These are phyloP conservation scores for Acanthopagrus latus DNA, from an alignment of 2,797 vertebrate species.

Conservation along the genomic window DNA sequence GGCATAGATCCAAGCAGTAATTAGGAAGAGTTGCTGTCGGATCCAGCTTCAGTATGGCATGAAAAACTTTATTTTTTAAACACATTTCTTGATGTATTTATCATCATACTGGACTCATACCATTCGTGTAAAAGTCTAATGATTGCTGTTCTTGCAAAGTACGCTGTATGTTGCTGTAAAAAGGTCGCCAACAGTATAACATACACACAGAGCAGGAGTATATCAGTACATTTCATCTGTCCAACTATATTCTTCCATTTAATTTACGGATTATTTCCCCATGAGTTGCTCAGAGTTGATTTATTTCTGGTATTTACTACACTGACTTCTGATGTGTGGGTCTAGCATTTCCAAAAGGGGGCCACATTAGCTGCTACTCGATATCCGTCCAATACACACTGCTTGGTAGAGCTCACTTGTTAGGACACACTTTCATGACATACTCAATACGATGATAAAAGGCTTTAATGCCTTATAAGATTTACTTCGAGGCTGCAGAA, in stretches of 20 bases:
- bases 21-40: neutral
- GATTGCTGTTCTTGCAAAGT: neutral
- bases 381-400: slow-evolving; percentile 51
- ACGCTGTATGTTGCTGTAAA: neutral
- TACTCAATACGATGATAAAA: slow-evolving; percentile 63
- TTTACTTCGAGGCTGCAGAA: slow-evolving; percentile 30
- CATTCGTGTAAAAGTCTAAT: neutral
- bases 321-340: slow-evolving; percentile 10
- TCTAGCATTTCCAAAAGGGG: slow-evolving; percentile 34
- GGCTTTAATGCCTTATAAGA: slow-evolving; percentile 43
- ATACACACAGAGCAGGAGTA: neutral
- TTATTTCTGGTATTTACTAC: slow-evolving; percentile 35
- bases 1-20: neutral
- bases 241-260: neutral
- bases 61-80: neutral
- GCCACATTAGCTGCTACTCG: slow-evolving; percentile 40
- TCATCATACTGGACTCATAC: neutral
- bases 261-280: neutral
- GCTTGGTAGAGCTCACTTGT: slow-evolving; percentile 33
- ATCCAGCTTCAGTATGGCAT: neutral
- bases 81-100: neutral
- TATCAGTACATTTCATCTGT: neutral
- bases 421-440: slow-evolving; percentile 44
- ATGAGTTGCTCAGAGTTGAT: slow-evolving; percentile 26
- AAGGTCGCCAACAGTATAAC: neutral